Conservation (phyloP, 2,797 vertebrate genomes). For the Semaprochilodus insignis region DNA sequence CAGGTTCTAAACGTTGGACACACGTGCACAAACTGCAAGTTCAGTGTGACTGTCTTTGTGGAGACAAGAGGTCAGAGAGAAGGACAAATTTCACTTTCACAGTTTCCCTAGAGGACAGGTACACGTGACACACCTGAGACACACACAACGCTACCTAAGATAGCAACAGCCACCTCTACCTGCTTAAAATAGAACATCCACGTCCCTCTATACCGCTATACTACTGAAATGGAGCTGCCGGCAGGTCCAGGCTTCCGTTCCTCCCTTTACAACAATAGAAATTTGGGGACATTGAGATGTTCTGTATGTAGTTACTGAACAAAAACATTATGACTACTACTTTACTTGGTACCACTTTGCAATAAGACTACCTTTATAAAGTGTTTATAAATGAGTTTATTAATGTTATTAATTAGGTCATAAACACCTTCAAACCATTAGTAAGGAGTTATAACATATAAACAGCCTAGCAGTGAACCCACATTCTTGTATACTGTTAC, state of each 20-base stretch:
- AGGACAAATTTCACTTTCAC: not conserved
- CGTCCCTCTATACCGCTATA: not conserved
- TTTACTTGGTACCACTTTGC: no score
- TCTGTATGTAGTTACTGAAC: no score
- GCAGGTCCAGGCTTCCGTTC: not conserved
- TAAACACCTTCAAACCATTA: no score
- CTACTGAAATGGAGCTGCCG: not conserved
- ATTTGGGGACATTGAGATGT: no score
- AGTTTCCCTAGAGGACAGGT: not conserved
- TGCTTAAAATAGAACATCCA: not conserved
- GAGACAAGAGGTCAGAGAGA: not conserved
- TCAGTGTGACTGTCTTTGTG: not conserved
- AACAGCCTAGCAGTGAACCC: no score
- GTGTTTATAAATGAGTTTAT: no score
- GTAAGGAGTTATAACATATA: no score
- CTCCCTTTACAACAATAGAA: not conserved
- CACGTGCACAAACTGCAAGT: not conserved
- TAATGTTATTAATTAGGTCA: no score
- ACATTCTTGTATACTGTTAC: no score
- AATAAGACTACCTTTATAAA: no score
- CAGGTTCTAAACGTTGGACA: not conserved
- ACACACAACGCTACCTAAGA: not conserved
- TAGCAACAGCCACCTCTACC: not conserved
- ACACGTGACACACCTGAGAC: conserved; percentile 17
- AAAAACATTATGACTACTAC: no score